Conservation (phyloP, 1,140 invertebrate species). For the Aphelenchoides besseyi region DNA sequence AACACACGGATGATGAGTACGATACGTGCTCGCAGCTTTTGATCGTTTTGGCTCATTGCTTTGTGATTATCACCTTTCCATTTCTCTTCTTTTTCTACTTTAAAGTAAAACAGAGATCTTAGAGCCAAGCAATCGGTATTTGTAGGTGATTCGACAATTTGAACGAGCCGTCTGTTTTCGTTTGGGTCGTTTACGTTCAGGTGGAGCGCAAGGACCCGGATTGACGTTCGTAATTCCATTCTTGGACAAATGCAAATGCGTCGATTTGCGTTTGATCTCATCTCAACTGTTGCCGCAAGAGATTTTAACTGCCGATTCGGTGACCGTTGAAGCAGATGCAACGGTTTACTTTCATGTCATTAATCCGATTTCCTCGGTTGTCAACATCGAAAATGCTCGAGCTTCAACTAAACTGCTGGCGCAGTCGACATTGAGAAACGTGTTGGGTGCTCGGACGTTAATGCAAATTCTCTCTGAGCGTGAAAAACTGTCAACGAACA, state of each 20-base stretch:
- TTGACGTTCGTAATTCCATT: constrained; percentile 70
- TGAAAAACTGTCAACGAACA: constrained; percentile 81
- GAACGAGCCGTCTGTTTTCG: constrained; percentile 85
- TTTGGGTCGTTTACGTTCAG: constrained; percentile 77
- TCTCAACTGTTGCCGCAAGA: constrained; percentile 70
- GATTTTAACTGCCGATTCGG: constrained; percentile 82
- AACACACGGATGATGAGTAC: background rate
- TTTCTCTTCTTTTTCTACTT: constrained; percentile 78
- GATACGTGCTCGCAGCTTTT: background rate
- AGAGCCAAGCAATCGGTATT: constrained; percentile 25
- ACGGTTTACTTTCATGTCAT: constrained; percentile 73
- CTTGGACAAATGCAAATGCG: constrained; percentile 67
- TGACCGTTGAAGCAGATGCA: constrained; percentile 69
- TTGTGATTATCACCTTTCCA: constrained; percentile 71
- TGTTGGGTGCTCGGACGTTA: constrained; percentile 79
- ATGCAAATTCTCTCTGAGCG: constrained; percentile 84
- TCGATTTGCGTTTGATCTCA: constrained; percentile 68
- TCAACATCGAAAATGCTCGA: constrained; percentile 77
- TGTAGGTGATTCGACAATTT: constrained; percentile 84
- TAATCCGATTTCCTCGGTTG: constrained; percentile 75
- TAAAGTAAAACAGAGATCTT: constrained; percentile 74
- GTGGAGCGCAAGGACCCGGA: constrained; percentile 82
- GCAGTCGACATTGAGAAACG: constrained; percentile 76
- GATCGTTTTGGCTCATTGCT: background rate
- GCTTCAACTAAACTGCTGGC: constrained; percentile 79